These are phyloP conservation scores for Formicarius rufipectus DNA, from an alignment of 2,113 vertebrate genomes.

Conservation along the genomic window DNA sequence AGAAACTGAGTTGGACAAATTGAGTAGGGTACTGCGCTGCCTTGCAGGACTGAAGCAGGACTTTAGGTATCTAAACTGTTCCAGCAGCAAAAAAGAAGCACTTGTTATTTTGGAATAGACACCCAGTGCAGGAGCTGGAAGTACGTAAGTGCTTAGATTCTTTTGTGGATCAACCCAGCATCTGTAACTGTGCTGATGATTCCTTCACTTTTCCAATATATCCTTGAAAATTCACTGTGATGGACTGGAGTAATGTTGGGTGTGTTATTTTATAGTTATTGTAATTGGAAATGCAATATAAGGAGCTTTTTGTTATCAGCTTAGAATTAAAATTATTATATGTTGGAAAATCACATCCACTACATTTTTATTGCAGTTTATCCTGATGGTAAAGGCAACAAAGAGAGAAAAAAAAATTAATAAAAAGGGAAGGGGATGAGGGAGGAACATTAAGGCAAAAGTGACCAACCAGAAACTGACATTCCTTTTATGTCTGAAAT, in stretches of 20 bases:
- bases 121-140: not conserved
- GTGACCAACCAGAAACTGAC: not conserved
- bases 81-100: not conserved
- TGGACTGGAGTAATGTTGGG: not conserved
- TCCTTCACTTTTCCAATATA: not conserved
- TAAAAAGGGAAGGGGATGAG: fast-evolving
- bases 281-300: not conserved
- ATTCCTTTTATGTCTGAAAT: not conserved
- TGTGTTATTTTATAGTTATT: not conserved
- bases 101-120: not conserved
- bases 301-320: not conserved
- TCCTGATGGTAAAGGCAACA: not conserved
- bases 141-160: not conserved
- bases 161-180: not conserved
- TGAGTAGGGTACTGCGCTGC: not conserved
- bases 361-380: not conserved
- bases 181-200: not conserved
- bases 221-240: not conserved
- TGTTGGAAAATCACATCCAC: not conserved
- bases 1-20: not conserved
- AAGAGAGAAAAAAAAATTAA: not conserved
- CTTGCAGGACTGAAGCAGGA: not conserved
- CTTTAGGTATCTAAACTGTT: not conserved
- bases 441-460: not conserved
- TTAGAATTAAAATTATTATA: not conserved